Conservation (phyloP, 2,113 vertebrate genomes). For the Archilochus colubris region DNA sequence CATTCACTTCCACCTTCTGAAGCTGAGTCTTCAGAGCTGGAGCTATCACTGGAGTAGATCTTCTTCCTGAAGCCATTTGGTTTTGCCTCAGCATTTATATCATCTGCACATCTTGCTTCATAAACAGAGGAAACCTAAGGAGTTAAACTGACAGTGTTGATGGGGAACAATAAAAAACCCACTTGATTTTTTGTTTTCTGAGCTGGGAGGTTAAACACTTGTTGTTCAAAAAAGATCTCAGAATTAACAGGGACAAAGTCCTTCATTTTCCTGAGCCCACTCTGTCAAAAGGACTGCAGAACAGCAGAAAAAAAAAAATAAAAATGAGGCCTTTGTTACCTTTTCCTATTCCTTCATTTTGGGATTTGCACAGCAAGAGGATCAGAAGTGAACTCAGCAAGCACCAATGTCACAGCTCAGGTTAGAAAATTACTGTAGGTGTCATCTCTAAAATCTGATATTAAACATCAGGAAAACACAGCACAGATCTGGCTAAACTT, state of each 20-base stretch:
- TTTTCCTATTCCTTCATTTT: not conserved
- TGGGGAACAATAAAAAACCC: conserved; percentile 26
- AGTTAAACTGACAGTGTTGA: conserved; percentile 68
- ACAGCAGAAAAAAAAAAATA: not conserved
- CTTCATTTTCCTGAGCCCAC: not conserved
- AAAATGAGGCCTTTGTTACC: not conserved
- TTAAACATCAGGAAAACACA: not conserved
- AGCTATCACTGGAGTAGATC: conserved; percentile 82
- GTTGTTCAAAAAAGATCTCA: conserved; percentile 3
- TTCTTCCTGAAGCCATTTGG: conserved; percentile 74
- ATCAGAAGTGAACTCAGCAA: not conserved
- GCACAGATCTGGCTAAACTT: not conserved
- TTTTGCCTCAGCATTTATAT: conserved; percentile 73
- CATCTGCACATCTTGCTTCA: conserved; percentile 85
- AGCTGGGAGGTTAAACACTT: not conserved
- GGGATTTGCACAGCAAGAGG: conserved; percentile 10
- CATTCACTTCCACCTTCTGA: conserved; percentile 81
- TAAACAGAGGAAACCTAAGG: conserved; percentile 92
- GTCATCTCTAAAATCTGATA: not conserved
- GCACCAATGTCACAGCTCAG: not conserved
- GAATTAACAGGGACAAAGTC: not conserved
- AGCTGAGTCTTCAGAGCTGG: conserved; percentile 80
- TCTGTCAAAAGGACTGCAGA: conserved; percentile 7
- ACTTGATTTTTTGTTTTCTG: not conserved
- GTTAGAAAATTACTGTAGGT: not conserved